Evolutionary conservation across 2,888 invertebrate genomes (phyloP).

Genomic region (Dicyrtomina minuta): DNA sequence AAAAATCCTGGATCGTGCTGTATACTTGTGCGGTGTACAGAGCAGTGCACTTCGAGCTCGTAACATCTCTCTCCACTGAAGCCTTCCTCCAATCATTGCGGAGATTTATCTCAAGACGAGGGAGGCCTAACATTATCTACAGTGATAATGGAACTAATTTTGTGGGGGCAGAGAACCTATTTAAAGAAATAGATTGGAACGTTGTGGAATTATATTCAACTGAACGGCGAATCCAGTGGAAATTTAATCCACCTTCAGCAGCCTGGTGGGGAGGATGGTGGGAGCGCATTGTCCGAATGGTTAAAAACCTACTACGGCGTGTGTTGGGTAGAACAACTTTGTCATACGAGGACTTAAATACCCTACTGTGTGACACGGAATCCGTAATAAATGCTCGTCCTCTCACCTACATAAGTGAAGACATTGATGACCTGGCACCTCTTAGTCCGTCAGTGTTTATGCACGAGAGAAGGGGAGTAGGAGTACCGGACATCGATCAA

Average conservation of each 20-base stretch:
- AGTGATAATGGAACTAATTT: slow-evolving; percentile 21
- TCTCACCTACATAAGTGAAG: not conserved
- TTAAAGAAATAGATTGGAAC: too few species aligned
- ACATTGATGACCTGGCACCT: not conserved
- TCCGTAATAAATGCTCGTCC: not conserved
- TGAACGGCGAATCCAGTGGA: too few species aligned
- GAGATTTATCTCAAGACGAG: slow-evolving; percentile 4
- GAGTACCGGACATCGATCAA: not conserved
- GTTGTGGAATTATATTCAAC: not conserved
- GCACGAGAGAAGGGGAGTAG: not conserved
- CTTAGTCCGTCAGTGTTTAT: slow-evolving; percentile 1
- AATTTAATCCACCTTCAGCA: too few species aligned
- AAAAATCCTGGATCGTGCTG: too few species aligned
- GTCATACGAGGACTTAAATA: not conserved
- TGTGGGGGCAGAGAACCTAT: too few species aligned
- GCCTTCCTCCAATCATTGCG: slow-evolving; percentile 53
- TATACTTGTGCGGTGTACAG: slow-evolving; percentile 57
- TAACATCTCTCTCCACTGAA: slow-evolving; percentile 53
- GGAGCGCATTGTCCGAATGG: too few species aligned
- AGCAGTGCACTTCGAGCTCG: slow-evolving; percentile 56
- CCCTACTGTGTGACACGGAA: not conserved
- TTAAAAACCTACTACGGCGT: not conserved
- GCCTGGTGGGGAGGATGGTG: too few species aligned
- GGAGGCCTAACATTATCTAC: not conserved
- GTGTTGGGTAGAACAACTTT: not conserved